Evolutionary conservation across 1,140 invertebrate genomes (phyloP), one percentile per base, ranked within the genome.

Genomic region (Drosophila nebulosa): DNA sequence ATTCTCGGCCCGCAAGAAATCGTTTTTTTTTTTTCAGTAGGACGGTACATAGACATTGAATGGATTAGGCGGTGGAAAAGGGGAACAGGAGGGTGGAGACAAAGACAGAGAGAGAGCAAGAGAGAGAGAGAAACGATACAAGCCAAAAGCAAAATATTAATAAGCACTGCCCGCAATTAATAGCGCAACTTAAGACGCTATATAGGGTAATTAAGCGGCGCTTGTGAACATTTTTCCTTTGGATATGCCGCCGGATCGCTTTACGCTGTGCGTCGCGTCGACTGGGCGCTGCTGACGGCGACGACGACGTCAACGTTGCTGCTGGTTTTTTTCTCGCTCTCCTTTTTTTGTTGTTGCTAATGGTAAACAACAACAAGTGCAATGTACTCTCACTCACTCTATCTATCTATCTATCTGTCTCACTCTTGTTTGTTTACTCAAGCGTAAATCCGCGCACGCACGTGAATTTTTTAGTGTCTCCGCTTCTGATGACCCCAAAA

Each of bases 201-300:
- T 88, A 88, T 88, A 88, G 83, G 83, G 83, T 88, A 88, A 88
- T 88, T 88, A 88, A 88, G 83, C 83, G 83, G 83, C 83, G 83
- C 83, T 88, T 88, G 83, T 88, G 83, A 88, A 88, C 83, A 88
- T 88, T 88, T 88, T 88, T 88, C 66, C 79, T 83, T 86, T 86
- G 74, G 51, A 78, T 64, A 65, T 64, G 83, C 83, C 83, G 83
- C 66, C 81, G 50, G 36, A 64, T 52, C 64, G 68, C 32, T 9
- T 6, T 30, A n/a, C 27, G 27, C 27, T 9, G 27, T 30, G 50
- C 51, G 67, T 56, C 64, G 68, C 26, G 51, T 61, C 39, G n/a
- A 14, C 32, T 53, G 36, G 51, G 5, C 30, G 59, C 21, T 65
- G 39, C 53, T 76, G 58, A 46, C 24, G 62, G 64, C 39, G 39